A percentile compares a stretch with the other conserved stretches of the same genome.
These are phyloP conservation scores for Tetramorium bicarinatum DNA, from an alignment of 2,888 invertebrate species.

Conservation along the genomic window DNA sequence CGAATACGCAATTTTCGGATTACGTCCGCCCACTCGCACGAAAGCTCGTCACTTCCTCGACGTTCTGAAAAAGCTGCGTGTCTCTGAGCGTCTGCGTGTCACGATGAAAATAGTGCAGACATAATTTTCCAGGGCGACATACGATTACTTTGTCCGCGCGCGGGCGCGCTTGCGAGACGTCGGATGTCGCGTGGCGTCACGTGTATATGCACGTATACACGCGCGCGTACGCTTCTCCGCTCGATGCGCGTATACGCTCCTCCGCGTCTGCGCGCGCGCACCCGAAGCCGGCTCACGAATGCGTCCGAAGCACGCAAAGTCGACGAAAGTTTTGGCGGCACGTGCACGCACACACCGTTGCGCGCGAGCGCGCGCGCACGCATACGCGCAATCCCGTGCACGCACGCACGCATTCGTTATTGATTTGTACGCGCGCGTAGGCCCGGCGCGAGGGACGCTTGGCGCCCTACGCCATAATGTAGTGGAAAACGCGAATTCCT, in stretches of 20 bases:
- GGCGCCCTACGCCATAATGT: conserved; percentile 59
- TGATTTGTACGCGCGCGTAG: conserved; percentile 75
- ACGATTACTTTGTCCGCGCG: conserved; percentile 63
- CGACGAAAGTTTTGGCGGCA: conserved; percentile 74
- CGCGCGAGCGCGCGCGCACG: not conserved
- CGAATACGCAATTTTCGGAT: not conserved
- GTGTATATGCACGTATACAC: conserved; percentile 9
- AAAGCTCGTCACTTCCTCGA: conserved; percentile 37
- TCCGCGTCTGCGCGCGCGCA: conserved; percentile 48
- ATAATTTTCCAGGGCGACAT: conserved; percentile 42
- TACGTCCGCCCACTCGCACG: conserved; percentile 5
- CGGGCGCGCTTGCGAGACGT: conserved; percentile 43
- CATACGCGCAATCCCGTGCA: conserved; percentile 53
- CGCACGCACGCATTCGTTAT: conserved; percentile 77
- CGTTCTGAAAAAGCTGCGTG: conserved; percentile 33
- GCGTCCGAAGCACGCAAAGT: conserved; percentile 69
- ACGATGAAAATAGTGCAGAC: conserved; percentile 49
- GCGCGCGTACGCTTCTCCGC: conserved; percentile 12
- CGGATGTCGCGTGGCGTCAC: conserved; percentile 53
- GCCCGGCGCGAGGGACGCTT: conserved; percentile 63
- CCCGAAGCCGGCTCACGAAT: conserved; percentile 19
- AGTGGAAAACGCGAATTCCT: conserved; percentile 1
- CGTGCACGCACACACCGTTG: conserved; percentile 77
- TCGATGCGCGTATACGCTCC: too few relatives aligned
- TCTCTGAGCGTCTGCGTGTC: conserved; percentile 38